Evolutionary conservation across 2,888 invertebrate genomes (phyloP).

Genomic region (Cheilosia variabilis): DNA sequence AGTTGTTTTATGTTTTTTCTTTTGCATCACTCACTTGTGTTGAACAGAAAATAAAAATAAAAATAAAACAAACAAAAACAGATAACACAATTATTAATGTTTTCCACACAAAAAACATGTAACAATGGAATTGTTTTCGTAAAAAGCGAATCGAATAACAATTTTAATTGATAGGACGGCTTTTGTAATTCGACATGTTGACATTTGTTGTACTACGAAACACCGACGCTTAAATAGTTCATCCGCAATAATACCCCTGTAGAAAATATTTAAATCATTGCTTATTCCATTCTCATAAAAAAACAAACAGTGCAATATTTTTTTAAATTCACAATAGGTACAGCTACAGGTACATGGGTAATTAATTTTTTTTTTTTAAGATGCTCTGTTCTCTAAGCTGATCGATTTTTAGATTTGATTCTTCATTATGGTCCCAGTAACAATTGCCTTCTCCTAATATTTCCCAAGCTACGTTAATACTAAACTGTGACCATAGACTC

Average conservation of each 20-base stretch:
- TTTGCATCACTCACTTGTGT: constrained; percentile 77
- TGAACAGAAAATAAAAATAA: constrained; percentile 62
- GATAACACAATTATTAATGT: constrained; percentile 43
- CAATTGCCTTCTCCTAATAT: too few relatives aligned
- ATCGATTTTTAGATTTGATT: too few relatives aligned
- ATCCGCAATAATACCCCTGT: not conserved
- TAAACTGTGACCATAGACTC: too few relatives aligned
- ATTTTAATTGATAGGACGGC: constrained; percentile 4
- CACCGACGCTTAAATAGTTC: constrained; percentile 27
- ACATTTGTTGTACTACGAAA: constrained; percentile 39
- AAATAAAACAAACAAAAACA: constrained; percentile 34
- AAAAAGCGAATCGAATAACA: not conserved
- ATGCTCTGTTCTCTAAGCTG: too few relatives aligned
- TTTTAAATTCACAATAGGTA: too few relatives aligned
- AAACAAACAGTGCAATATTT: not conserved
- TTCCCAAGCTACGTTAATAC: too few relatives aligned
- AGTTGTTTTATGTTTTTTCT: constrained; percentile 49
- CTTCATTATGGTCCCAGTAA: too few relatives aligned
- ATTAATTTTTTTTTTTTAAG: too few relatives aligned
- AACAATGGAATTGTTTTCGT: not conserved
- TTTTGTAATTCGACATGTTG: constrained; percentile 41
- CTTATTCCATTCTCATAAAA: not conserved
- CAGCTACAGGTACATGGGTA: too few relatives aligned
- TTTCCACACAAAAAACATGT: constrained; percentile 20
- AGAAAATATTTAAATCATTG: not conserved